Evolutionary conservation across 2,888 invertebrate genomes (phyloP), one percentile per base, ranked within the genome.

Genomic region (Adineta ricciae): DNA sequence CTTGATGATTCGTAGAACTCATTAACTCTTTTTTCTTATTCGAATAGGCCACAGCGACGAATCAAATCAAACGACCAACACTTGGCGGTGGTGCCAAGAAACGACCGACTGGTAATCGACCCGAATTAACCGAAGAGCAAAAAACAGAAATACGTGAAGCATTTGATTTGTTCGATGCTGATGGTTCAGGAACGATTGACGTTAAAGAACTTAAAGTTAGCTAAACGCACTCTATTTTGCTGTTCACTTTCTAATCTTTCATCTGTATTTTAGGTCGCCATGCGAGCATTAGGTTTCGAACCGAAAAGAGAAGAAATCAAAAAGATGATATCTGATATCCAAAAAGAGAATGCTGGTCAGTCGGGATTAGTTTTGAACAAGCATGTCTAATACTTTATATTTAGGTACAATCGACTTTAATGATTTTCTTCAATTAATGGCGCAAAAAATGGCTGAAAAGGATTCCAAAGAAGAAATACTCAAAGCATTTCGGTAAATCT

Each of bases 231-330:
- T 38, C 5, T n/a, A n/a, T n/a, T n/a, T n/a, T n/a, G n/a, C n/a
- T n/a, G 32, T 83, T 36, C 32, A 36, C 56, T 50, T 50, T 54
- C 36, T 16, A 7, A 46, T 46, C 8, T 46, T 46, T 46, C 11
- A 46, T 46, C 5, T 46, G 5, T 46, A 46, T 46, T 84, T 86
- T 87, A 92, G 92, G 91, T 93, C 87, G 97, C 96, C 1, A 95
- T 98, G 88, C 92, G 97, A 87, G 97, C 98, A 0, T 91, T 99
- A 24, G 98, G 98, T 0, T 97, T 97, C 92, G 98, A 99, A 90
- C 97, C 97, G 0, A 95, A 95, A 89, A 97, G 97, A 90, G 97
- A 97, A 90, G 97, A 98, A 92, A 95, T 99, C 38, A 96, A 96
- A 90, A 95, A 95, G 89, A 94, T 98, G 93, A 93, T 95, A 87